Conservation (phyloP, 2,797 vertebrate genomes). For the Tokudaia muenninki region DNA sequence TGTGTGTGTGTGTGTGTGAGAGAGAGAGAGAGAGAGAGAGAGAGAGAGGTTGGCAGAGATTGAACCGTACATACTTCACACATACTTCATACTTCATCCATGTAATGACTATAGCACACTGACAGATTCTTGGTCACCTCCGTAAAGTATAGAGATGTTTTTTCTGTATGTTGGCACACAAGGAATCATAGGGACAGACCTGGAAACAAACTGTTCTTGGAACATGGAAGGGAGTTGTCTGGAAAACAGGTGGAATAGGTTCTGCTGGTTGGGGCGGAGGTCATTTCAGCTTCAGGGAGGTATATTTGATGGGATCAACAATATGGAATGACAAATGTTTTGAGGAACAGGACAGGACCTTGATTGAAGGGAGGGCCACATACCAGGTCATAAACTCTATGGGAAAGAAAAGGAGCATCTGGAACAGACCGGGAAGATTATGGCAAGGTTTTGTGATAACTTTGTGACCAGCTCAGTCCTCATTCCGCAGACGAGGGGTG, state of each 20-base stretch:
- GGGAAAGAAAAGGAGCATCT: not conserved
- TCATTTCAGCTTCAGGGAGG: slow-evolving; percentile 14
- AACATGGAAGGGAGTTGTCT: not conserved
- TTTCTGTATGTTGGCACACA: not conserved
- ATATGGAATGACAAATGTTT: not conserved
- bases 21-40: not conserved
- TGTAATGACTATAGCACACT: not conserved
- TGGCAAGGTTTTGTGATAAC: not conserved
- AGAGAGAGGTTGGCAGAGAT: not conserved
- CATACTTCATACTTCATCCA: not conserved
- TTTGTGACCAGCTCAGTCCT: not conserved
- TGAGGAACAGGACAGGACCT: slow-evolving; percentile 35
- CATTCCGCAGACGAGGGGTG: not conserved
- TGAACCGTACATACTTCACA: not conserved
- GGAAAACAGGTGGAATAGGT: not conserved
- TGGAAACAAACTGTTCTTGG: not conserved
- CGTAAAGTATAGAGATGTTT: not conserved
- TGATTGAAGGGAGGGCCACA: not conserved
- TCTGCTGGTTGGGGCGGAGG: not conserved
- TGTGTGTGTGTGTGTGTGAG: not conserved
- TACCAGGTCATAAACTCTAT: not conserved
- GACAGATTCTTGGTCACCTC: not conserved
- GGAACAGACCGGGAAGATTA: not conserved
- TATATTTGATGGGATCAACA: not conserved
- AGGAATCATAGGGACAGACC: slow-evolving; percentile 24